Evolutionary conservation across 92 coral and sea anemone species (phyloP), one percentile per base, ranked within the genome.

Genomic region (Zoanthus gigantus): DNA sequence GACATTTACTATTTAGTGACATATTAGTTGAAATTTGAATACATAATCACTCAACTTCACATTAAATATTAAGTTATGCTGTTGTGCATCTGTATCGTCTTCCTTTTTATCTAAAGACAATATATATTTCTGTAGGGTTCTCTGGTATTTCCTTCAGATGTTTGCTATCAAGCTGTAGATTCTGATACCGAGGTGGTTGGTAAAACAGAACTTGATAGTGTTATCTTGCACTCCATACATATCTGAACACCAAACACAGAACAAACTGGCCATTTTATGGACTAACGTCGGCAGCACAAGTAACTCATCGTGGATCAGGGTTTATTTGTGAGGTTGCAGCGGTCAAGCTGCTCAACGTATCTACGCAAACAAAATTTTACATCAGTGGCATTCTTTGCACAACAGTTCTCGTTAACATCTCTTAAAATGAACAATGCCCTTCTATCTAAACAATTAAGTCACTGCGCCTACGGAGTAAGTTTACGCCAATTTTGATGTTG

Each of bases 291-390:
- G 45, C 46, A 7, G 29, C 34, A 69, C 46, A 32, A 37, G 10
- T 46, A 18, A 50, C 3, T 76, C 63, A 76, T 47, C 50, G 50
- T 9, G 29, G 10, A 18, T 79, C 56, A 79, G 12, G 13, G 2
- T 42, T 72, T 44, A 54, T 44, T 79, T 14, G 72, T 46, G 23
- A 16, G 31, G 48, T 61, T 79, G 17, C 73, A 61, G 5, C 29
- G 34, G 18, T 79, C 84, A 11, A 79, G 84, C 28, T 79, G 71
- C 53, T 44, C 74, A 9, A 46, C 57, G 63, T 79, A 79, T 28
- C 84, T 79, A 54, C 16, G 16, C 42, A 61, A 28, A 63, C 12
- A 67, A 44, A 61, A 63, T 28, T 3, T 7, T 32, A 9, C n/a
- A 63, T 44, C 1, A 44, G 50, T 6, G 5, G 42, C 42, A 37